A percentile compares a stretch with the other conserved stretches of the same genome.
Conservation (phyloP, 2,113 vertebrate genomes). For the Rhinopomastus cyanomelas region DNA sequence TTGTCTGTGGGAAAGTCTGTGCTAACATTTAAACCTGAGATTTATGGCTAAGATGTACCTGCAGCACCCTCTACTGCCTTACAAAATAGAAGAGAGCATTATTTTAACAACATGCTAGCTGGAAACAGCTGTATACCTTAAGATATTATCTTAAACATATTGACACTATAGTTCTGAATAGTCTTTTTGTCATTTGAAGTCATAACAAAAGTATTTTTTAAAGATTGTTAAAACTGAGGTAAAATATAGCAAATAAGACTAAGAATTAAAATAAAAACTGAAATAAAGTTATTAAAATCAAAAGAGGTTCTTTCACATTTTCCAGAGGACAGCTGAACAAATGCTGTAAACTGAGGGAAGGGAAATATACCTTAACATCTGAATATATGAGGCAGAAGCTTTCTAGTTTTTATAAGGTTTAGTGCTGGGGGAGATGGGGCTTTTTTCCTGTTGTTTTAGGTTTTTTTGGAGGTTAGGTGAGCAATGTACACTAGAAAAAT, state of each 20-base stretch:
- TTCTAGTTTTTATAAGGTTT: not conserved
- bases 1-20: not conserved
- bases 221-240: not conserved
- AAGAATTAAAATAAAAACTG: not conserved
- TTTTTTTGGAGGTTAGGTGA: not conserved
- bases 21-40: not conserved
- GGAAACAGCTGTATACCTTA: not conserved
- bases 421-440: not conserved
- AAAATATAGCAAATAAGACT: not conserved
- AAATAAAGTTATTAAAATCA: not conserved
- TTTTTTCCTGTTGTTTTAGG: not conserved
- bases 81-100: not conserved
- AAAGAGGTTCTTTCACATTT: not conserved
- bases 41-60: conserved; percentile 39
- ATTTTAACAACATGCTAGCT: not conserved
- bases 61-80: conserved; percentile 65
- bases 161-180: not conserved
- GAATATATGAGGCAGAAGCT: not conserved
- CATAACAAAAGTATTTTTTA: not conserved
- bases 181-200: not conserved
- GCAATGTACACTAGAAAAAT: not conserved
- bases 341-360: not conserved
- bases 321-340: not conserved
- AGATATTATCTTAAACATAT: not conserved
- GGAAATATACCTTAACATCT: not conserved